Base-by-base conservation (phyloP, 2,888 invertebrate species). In the Gasteruption jaculator region DNA sequence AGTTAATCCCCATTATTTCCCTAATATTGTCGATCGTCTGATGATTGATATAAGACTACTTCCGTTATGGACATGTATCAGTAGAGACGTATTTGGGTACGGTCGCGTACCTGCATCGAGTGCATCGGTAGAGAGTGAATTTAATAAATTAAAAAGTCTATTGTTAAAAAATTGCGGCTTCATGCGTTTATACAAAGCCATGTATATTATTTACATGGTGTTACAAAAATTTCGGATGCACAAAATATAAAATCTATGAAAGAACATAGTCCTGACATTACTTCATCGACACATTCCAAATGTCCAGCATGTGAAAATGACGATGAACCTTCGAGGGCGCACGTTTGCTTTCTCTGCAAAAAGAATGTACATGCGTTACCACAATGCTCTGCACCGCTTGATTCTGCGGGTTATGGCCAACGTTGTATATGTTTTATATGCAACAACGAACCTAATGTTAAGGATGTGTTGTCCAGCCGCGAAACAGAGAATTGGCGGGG, bases 51-150 rank as follows among this genome's bases (percentile, higher is more conserved):
- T 39, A 11, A 30, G 18, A 8, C 12, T 16, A 15, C 22, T 43
- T 10, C 39, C 43, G 10, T 8, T 43, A n/a, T 43, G 43, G 43
- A 29, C 39, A 6, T 16, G 24, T 22, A 27, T 39, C 8, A 20
- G 7, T 19, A 4, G 14, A 19, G 14, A 31, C 14, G 4, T 18
- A n/a, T n/a, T n/a, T n/a, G 34, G 34, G 7, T 40, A 35, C 15
- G 41, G 41, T 21, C 26, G 41, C 11, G 29, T 41, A 11, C 41
- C 41, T 14, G 41, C 41, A 12, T 36, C 29, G 5, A 41, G 41
- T 29, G 41, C 41, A n/a, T 22, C 35, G 6, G 27, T 36, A 5
- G 41, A 41, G 36, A 18, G 41, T 10, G 41, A 41, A 41, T 41
- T 29, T 29, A 41, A 41, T 41, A 41, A 19, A 36, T 19, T 41